Base-by-base conservation (phyloP, 2,888 invertebrate species). In the Dryomyza anilis region DNA sequence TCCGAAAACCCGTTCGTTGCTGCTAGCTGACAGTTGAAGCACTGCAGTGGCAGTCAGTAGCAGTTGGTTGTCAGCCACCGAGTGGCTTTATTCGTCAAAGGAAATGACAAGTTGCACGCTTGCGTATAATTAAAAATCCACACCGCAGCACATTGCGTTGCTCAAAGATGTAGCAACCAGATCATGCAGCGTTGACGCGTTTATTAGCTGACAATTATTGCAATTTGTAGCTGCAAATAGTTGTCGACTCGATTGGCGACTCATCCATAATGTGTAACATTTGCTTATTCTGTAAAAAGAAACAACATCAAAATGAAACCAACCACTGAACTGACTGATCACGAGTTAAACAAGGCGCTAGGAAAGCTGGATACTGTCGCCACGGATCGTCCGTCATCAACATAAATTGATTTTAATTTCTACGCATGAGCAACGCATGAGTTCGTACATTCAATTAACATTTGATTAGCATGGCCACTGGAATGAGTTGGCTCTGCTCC, bases 61-160 rank as follows among this genome's bases (percentile, higher is more conserved):
- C 27, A 14, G 8, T 23, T 16, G 19, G 39, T 16, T 46, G 48
- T 21, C 48, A 60, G 48, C 25, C 52, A 27, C 36, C 60, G n/a
- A n/a, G 50, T 19, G 52, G 39, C 75, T 80, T 78, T 75, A 76
- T 77, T 73, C 75, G 72, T 73, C 73, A 65, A 73, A 71, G 73
- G 67, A 73, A 73, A 73, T 75, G 80, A 78, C 79, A 80, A 76
- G 73, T 72, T 72, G 70, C 71, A 70, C 70, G 66, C 71, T 71
- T 67, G 58, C 69, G 66, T 65, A 70, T 70, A 71, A 72, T 72
- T 71, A 69, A 69, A 67, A 68, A 48, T 29, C 58, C 66, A 64
- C 45, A 52, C 36, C 14, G 29, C 27, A 39, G 7, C 46, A 46
- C 3, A 8, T 14, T 14, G 6, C 25, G 48, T 48, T 48, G 48